Evolutionary conservation across 2,888 invertebrate species (phyloP).

Genomic region (Zygogramma bicolorata): DNA sequence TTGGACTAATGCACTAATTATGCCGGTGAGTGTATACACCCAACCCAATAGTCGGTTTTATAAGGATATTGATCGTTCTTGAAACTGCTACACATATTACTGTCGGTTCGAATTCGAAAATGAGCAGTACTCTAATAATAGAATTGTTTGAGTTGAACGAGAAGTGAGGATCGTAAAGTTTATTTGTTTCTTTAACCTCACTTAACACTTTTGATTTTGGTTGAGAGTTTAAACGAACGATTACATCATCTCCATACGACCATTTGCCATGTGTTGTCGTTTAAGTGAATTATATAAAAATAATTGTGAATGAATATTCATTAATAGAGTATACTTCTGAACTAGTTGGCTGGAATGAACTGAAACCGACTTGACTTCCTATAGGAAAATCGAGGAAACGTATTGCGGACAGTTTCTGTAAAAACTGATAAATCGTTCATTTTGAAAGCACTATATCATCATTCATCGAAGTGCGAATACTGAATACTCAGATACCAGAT

Average conservation of each 20-base stretch:
- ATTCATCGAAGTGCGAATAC: not conserved
- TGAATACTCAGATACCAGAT: too few relatives aligned
- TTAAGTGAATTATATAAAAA: conserved; percentile 25
- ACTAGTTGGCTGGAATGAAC: too few relatives aligned
- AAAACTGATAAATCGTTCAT: not conserved
- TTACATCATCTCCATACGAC: conserved; percentile 33
- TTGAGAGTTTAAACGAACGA: conserved; percentile 45
- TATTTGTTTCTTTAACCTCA: conserved; percentile 41
- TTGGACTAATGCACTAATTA: too few relatives aligned
- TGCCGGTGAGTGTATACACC: too few relatives aligned
- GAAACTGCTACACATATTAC: not conserved
- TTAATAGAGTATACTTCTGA: too few relatives aligned
- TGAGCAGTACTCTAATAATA: conserved; percentile 5
- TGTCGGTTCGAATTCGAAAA: not conserved
- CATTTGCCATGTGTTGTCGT: conserved; percentile 23
- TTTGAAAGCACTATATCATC: too few relatives aligned
- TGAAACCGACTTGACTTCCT: not conserved
- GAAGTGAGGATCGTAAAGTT: conserved; percentile 9
- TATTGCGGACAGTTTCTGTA: not conserved
- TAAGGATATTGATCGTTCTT: too few relatives aligned
- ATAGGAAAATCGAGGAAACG: not conserved
- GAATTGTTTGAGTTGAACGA: not conserved
- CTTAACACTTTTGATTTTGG: conserved; percentile 47
- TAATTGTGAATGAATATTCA: too few relatives aligned
- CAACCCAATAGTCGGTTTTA: too few relatives aligned